Percentiles rank a stretch among this genome's conserved stretches.
Conservation (phyloP, 1,140 invertebrate genomes). For the Vanessa tameamea region DNA sequence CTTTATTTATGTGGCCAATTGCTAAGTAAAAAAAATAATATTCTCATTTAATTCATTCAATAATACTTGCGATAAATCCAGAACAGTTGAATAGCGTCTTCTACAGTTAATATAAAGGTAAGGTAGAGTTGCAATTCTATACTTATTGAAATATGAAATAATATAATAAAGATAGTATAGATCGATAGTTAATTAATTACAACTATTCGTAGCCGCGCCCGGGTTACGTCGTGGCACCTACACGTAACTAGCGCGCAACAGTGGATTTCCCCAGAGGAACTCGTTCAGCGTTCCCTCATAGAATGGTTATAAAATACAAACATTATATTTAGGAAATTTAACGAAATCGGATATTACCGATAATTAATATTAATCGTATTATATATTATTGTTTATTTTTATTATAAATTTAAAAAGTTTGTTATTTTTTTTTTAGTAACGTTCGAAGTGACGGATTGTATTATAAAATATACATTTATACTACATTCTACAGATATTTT, state of each 20-base stretch:
- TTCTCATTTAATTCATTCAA: too few species aligned
- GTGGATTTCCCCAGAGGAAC: conserved; percentile 74
- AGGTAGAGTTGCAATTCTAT: background rate
- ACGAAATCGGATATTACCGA: background rate
- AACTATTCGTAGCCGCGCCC: conserved; percentile 64
- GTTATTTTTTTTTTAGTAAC: too few species aligned
- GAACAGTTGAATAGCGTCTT: too few species aligned
- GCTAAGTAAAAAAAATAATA: too few species aligned
- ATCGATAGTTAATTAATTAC: conserved; percentile 80
- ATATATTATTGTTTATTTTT: background rate
- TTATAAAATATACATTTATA: too few species aligned
- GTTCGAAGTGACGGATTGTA: too few species aligned
- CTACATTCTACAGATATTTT: too few species aligned
- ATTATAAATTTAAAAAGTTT: too few species aligned
- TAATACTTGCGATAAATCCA: too few species aligned
- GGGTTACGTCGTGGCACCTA: conserved; percentile 60
- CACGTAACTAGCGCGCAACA: conserved; percentile 75
- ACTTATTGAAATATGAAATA: background rate
- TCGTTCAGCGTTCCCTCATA: conserved; percentile 63
- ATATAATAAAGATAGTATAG: conserved; percentile 42
- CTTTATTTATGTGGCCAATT: too few species aligned
- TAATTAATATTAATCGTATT: background rate
- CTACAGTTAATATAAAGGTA: background rate
- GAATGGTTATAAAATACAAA: conserved; percentile 33
- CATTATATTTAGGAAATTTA: background rate